phyloP scores from a whole-genome alignment of 35 echinoderm and acorn worm species.

The Amphiura filiformis region DNA sequence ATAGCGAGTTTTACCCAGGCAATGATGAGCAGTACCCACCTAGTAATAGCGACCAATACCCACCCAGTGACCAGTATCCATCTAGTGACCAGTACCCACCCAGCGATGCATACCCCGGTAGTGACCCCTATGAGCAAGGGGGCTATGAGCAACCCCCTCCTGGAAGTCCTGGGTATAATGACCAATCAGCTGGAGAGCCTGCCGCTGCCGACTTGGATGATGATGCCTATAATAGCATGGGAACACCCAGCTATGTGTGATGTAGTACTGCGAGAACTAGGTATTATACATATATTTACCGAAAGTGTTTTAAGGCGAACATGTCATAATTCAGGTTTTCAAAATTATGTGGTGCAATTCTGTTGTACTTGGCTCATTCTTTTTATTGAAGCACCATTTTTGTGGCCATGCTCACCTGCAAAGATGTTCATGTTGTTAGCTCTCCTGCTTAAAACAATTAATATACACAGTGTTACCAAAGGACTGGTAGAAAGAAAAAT shows the following conservation, averaged over 20 bases:
- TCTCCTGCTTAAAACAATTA: too few species aligned
- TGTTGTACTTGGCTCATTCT: too few species aligned
- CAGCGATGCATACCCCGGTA: neutral
- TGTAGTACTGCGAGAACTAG: neutral
- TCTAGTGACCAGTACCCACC: neutral
- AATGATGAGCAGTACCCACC: neutral
- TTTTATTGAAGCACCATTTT: too few species aligned
- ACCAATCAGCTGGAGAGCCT: neutral
- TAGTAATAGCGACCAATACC: neutral
- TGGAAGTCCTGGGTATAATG: neutral
- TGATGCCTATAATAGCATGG: neutral
- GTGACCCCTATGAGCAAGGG: neutral
- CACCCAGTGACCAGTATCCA: neutral
- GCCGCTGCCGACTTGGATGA: neutral
- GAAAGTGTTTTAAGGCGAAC: too few species aligned
- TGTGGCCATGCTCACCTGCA: too few species aligned
- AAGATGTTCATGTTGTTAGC: too few species aligned
- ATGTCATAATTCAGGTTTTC: too few species aligned
- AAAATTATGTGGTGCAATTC: too few species aligned
- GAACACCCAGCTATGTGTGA: conserved; percentile 1
- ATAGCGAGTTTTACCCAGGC: too few species aligned
- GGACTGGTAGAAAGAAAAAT: too few species aligned
- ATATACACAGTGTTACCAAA: too few species aligned
- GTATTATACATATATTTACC: too few species aligned
- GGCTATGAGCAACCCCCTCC: neutral